Conservation (phyloP, 2,113 vertebrate species). For the Noturus placidus region DNA sequence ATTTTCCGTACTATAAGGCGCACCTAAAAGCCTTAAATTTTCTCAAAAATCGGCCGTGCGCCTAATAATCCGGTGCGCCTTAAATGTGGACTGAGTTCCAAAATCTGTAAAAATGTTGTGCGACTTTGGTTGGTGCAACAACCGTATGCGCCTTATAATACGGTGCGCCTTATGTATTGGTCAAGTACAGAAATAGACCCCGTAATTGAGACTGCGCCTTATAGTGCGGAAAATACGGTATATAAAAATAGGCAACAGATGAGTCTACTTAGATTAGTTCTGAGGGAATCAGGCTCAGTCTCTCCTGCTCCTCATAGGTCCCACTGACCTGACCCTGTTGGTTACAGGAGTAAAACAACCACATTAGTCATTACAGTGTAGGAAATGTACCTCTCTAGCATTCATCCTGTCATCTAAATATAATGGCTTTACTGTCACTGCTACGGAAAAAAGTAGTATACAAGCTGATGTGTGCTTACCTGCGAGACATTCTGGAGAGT, state of each 20-base stretch:
- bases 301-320: background rate
- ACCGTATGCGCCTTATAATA: too few species aligned
- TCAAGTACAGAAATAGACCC: too few species aligned
- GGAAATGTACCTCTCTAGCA: background rate
- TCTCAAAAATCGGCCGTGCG: too few species aligned
- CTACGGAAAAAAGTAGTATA: background rate
- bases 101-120: too few species aligned
- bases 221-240: too few species aligned
- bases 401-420: background rate
- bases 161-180: too few species aligned
- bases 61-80: too few species aligned
- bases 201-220: too few species aligned
- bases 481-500: slow-evolving; percentile 65
- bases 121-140: too few species aligned
- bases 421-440: background rate
- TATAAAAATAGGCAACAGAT: background rate
- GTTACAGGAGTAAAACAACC: background rate
- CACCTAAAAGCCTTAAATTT: too few species aligned
- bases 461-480: slow-evolving; percentile 51
- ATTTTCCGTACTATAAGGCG: too few species aligned
- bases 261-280: background rate
- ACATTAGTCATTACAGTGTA: background rate
- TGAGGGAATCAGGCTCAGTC: background rate
- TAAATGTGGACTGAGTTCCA: too few species aligned
- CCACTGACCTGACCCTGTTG: background rate